A percentile compares a stretch with the other conserved stretches of the same genome.
phyloP scores from a whole-genome alignment of 2,797 vertebrate species.

The Takifugu rubripes region DNA sequence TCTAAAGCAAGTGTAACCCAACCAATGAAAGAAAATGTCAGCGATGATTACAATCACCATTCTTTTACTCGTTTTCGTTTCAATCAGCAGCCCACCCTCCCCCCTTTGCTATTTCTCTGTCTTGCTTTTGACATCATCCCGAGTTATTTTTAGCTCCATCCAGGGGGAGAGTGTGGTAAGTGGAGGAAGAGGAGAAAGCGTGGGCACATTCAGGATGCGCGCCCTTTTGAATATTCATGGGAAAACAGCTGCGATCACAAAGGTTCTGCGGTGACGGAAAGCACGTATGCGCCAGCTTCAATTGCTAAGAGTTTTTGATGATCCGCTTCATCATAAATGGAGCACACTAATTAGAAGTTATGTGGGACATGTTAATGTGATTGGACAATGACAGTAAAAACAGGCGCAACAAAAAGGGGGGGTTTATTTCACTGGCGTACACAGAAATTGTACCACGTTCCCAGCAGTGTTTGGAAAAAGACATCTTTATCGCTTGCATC shows the following conservation, averaged over 20 bases:
- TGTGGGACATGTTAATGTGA: slow-evolving; percentile 20
- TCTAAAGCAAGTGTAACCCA: too few species aligned
- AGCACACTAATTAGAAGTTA: slow-evolving; percentile 35
- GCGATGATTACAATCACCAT: slow-evolving; percentile 6
- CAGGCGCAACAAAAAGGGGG: slow-evolving; percentile 3
- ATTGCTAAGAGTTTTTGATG: slow-evolving; percentile 9
- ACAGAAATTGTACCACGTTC: neutral
- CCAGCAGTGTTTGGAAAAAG: neutral
- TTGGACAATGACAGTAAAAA: slow-evolving; percentile 4
- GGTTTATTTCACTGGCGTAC: neutral
- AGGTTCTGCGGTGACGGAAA: slow-evolving; percentile 19
- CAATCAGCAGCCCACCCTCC: slow-evolving; percentile 8
- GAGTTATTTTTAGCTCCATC: slow-evolving; percentile 65
- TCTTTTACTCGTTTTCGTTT: slow-evolving; percentile 9
- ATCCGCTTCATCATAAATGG: slow-evolving; percentile 20
- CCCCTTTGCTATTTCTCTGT: slow-evolving; percentile 1
- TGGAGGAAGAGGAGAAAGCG: slow-evolving; percentile 26
- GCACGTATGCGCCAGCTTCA: neutral
- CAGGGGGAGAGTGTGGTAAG: slow-evolving; percentile 19
- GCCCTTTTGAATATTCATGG: slow-evolving; percentile 59
- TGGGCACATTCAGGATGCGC: slow-evolving; percentile 36
- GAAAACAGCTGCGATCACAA: slow-evolving; percentile 55
- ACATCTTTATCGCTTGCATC: too few species aligned
- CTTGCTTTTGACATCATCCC: slow-evolving; percentile 47
- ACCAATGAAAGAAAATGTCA: neutral